Evolutionary conservation across 53 echinoderm and acorn worm species (phyloP).

Genomic region (Echinometra lucunter): DNA sequence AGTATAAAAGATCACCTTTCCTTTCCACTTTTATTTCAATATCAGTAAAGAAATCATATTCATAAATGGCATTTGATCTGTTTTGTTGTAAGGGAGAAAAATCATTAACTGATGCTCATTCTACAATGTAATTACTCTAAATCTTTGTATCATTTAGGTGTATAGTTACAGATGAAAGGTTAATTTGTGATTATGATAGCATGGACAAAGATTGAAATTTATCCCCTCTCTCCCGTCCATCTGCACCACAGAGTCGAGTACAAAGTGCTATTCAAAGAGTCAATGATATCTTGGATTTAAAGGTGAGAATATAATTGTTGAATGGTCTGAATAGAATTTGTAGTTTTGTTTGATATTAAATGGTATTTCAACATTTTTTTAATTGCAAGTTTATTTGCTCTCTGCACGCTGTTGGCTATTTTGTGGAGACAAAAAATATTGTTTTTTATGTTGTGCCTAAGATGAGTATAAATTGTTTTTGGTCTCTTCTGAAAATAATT

Average conservation of each 20-base stretch:
- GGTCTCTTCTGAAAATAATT: not conserved
- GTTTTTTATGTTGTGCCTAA: no score
- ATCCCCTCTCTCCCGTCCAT: not conserved
- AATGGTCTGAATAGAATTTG: not conserved
- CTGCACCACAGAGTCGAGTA: conserved; percentile 84
- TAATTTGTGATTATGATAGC: not conserved
- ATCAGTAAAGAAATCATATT: no score
- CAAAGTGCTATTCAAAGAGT: conserved; percentile 97
- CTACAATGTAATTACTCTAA: not conserved
- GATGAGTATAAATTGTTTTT: not conserved
- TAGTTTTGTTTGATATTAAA: not conserved
- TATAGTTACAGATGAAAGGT: not conserved
- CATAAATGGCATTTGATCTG: not conserved
- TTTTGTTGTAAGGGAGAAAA: not conserved
- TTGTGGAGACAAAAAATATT: no score
- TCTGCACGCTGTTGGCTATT: not conserved
- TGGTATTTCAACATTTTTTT: not conserved
- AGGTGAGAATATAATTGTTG: conserved; percentile 72
- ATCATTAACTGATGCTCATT: not conserved
- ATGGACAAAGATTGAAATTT: not conserved
- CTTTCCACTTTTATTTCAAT: not conserved
- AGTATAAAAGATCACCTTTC: not conserved
- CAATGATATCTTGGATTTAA: conserved; percentile 95
- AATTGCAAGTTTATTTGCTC: not conserved
- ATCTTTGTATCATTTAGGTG: not conserved